phyloP scores from a whole-genome alignment of 2,113 vertebrate species.

The Platysternon megacephalum region DNA sequence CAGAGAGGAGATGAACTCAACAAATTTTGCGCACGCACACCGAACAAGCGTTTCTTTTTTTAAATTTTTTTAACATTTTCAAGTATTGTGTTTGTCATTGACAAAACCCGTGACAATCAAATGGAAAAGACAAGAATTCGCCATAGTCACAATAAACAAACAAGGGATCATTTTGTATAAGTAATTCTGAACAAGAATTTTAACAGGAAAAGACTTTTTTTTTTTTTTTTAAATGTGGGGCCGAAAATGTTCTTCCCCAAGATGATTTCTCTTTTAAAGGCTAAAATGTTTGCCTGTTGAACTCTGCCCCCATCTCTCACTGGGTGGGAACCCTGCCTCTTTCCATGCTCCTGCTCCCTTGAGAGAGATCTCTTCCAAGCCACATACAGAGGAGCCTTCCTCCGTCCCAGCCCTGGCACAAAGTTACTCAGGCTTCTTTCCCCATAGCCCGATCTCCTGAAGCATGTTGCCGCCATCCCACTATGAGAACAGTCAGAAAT shows the following conservation, averaged over 20 bases:
- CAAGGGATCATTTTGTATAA: not conserved
- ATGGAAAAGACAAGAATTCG: not conserved
- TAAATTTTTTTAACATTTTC: not conserved
- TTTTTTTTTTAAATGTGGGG: rapidly evolving
- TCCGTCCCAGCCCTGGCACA: not conserved
- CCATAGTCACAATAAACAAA: too few relatives aligned
- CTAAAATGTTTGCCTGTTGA: not conserved
- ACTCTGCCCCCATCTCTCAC: not conserved
- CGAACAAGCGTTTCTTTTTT: not conserved
- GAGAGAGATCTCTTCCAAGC: not conserved
- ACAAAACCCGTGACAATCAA: not conserved
- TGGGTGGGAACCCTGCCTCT: not conserved
- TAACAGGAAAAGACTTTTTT: not conserved
- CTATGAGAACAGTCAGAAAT: not conserved
- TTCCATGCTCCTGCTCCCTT: not conserved
- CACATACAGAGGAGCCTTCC: not conserved
- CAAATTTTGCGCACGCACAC: not conserved
- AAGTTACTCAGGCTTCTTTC: rapidly evolving
- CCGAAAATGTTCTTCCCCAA: not conserved
- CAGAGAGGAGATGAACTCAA: not conserved
- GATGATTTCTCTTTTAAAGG: not conserved
- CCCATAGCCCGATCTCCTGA: rapidly evolving
- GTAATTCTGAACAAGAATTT: not conserved
- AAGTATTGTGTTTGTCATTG: not conserved
- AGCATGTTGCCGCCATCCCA: not conserved